phyloP scores from a whole-genome alignment of 2,797 vertebrate genomes.

The Platyrinchus mystaceus region DNA sequence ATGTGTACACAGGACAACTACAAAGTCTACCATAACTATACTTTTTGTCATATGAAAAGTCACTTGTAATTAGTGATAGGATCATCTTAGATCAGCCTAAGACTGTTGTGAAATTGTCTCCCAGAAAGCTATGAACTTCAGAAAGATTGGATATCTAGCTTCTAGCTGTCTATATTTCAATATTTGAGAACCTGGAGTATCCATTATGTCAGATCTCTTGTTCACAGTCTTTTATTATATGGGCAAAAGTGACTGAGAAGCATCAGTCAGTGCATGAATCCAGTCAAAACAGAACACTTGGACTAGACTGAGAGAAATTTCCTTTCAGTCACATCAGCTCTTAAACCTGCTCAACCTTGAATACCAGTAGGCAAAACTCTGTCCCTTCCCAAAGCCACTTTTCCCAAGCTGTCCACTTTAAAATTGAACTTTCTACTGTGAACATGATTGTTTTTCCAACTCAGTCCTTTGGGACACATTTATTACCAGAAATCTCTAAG shows the following conservation, averaged over 20 bases:
- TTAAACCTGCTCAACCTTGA: not conserved
- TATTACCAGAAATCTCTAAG: not conserved
- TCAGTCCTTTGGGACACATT: not conserved
- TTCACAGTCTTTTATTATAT: not conserved
- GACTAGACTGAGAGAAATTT: not conserved
- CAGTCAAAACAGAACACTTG: not conserved
- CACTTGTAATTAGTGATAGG: not conserved
- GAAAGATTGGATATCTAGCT: not conserved
- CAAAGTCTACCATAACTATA: not conserved
- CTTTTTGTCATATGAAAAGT: not conserved
- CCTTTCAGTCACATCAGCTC: not conserved
- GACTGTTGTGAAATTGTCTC: not conserved
- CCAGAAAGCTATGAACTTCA: not conserved
- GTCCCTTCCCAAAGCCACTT: not conserved
- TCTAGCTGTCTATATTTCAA: not conserved
- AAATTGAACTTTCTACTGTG: not conserved
- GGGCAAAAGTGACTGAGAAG: not conserved
- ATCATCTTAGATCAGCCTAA: not conserved
- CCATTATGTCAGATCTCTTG: not conserved
- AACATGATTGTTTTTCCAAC: not conserved
- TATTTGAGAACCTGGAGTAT: not conserved
- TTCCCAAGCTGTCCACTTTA: not conserved
- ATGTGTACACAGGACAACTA: fast-evolving
- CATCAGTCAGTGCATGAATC: not conserved
- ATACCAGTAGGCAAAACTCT: not conserved